Base-by-base conservation (phyloP, 2,888 invertebrate species). In the Fragum whitleyi region DNA sequence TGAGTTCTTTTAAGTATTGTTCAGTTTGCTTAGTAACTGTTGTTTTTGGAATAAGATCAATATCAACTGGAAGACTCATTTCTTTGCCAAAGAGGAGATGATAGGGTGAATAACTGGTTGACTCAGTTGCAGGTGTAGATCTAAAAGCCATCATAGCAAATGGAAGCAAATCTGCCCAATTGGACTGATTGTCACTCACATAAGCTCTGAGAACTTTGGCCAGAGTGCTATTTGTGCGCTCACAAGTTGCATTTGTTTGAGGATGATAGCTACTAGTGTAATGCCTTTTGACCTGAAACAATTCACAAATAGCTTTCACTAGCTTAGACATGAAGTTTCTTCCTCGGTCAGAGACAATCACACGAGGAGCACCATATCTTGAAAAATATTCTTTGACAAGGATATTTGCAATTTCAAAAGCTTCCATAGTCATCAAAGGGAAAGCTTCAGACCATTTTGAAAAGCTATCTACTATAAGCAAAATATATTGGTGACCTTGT, bases 141-240 rank as follows among this genome's bases (percentile, higher is more conserved):
- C 86, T 42, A 11, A 87, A 79, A 2, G 86, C 79, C 85, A 85
- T 86, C 85, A 87, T 80, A 21, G 76, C 55, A 39, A 76, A 73
- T 2, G 83, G 79, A 7, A 61, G 29, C 19, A 61, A 61, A n/a
- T 29, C 9, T n/a, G 26, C 29, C 84, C 79, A 85, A 36, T 79
- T 81, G 2, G 26, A 26, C 55, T 83, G 83, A 21, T 81, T 72
- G 51, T 78, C 74, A 53, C 65, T 32, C 47, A 73, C 47, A 59
- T 85, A 78, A 14, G 83, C 62, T 36, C 80, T 36, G 1, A 86
- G 42, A 16, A 70, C 67, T 69, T 86, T 74, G 19, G 59, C 65
- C 11, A 86, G 14, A 19, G 74, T 79, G 2, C 72, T 42, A 61
- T 86, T 86, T 23, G 53, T 23, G 29, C 81, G 28, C 36, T 83